phyloP scores from a whole-genome alignment of 2,113 vertebrate genomes.

The Cairina moschata region DNA sequence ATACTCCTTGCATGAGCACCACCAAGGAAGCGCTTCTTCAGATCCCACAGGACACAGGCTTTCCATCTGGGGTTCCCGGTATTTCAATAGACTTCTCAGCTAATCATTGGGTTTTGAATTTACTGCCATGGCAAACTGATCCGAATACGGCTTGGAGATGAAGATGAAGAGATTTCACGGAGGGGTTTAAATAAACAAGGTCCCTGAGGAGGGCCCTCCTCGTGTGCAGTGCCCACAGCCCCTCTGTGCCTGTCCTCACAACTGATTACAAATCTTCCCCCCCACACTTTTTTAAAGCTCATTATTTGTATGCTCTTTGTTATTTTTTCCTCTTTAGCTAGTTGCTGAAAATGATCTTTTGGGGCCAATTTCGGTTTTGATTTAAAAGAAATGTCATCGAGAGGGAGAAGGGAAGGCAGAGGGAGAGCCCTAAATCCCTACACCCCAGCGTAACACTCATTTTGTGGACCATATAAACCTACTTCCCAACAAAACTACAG shows the following conservation, averaged over 20 bases:
- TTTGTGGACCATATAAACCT: not conserved
- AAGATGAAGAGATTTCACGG: not conserved
- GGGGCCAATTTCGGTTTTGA: not conserved
- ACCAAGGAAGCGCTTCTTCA: not conserved
- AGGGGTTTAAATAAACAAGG: not conserved
- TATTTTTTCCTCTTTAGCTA: not conserved
- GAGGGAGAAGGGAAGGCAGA: no score
- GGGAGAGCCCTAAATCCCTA: not conserved
- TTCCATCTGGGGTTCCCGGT: not conserved
- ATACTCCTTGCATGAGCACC: rapidly evolving
- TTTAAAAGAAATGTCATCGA: not conserved
- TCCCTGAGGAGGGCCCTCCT: not conserved
- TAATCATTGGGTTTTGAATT: not conserved
- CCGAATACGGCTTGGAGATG: not conserved
- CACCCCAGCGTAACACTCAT: not conserved
- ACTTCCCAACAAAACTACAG: not conserved
- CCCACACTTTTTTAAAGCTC: not conserved
- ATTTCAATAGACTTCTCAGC: not conserved
- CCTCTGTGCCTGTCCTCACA: not conserved
- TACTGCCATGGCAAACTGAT: not conserved
- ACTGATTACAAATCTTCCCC: not conserved
- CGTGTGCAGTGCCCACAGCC: not conserved
- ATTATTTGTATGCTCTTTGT: not conserved
- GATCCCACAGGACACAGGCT: not conserved
- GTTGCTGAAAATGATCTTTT: not conserved